Percentiles rank a stretch among this genome's conserved stretches.
phyloP scores from a whole-genome alignment of 2,888 invertebrate genomes.

The Alloplasta piceator region DNA sequence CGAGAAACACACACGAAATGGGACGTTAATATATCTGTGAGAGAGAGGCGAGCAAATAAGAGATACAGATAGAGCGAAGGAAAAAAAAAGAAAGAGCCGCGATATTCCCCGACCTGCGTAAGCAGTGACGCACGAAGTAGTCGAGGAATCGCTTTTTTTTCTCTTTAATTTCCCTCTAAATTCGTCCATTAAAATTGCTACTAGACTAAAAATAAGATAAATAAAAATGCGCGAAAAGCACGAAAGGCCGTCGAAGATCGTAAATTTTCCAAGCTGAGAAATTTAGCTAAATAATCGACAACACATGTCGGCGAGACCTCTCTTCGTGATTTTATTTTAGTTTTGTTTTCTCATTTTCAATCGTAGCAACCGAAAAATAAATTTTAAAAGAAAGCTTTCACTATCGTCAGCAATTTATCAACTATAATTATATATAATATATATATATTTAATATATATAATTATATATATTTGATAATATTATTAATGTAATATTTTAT shows the following conservation, averaged over 20 bases:
- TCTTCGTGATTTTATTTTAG: slow-evolving; percentile 7
- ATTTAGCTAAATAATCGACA: slow-evolving; percentile 26
- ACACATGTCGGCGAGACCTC: not conserved
- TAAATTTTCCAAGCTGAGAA: not conserved
- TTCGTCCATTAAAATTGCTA: slow-evolving; percentile 55
- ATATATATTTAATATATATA: not conserved
- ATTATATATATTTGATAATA: not conserved
- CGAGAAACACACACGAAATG: not conserved
- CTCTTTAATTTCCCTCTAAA: slow-evolving; percentile 40
- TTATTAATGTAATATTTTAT: not conserved
- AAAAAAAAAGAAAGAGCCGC: slow-evolving; percentile 51
- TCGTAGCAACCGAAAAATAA: not conserved
- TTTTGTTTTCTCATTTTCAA: not conserved
- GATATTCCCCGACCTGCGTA: slow-evolving; percentile 67
- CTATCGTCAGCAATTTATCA: not conserved
- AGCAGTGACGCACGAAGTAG: slow-evolving; percentile 68
- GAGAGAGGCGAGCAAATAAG: slow-evolving; percentile 8
- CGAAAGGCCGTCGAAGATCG: not conserved
- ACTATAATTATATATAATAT: no score
- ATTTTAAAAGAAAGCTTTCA: not conserved
- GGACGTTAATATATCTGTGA: not conserved
- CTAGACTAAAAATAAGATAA: slow-evolving; percentile 57
- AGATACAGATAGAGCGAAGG: slow-evolving; percentile 26
- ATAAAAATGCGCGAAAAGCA: no score
- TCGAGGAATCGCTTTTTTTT: slow-evolving; percentile 32